Evolutionary conservation across 2,888 invertebrate species (phyloP), one percentile per base, ranked within the genome.

Genomic region (Temnothorax ravouxi): DNA sequence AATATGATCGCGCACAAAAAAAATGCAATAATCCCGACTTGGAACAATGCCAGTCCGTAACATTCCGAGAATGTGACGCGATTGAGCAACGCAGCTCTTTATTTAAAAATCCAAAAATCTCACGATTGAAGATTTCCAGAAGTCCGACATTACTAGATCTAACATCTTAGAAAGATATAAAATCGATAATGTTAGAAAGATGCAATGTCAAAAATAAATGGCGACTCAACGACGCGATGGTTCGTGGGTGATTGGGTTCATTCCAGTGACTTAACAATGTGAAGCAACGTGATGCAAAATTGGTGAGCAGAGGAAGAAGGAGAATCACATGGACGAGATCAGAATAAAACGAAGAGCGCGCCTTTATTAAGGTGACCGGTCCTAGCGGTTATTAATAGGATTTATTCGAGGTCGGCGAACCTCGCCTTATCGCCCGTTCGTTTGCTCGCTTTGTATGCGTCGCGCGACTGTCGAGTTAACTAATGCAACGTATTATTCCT

Each of bases 341-440:
- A 5, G 34, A 80, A 67, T 74, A 47, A 80, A 80, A 80, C 38
- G 25, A 47, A 25, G 79, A 71, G 25, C 71, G 41, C 29, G 54
- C 72, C 64, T 84, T 67, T 84, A 72, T 72, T 81, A 81, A 81
- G 52, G 69, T 54, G 47, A 34, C 59, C 52, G 61, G 82, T 69
- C 83, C 87, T 74, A 69, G 34, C 54, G 59, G 77, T 86, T 89
- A 89, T 90, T 88, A 86, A 90, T 90, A 85, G 86, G 84, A 89
- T 90, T 90, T 88, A 90, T 89, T 85, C 79, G 84, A 83, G 90
- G 87, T 88, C 89, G 82, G 64, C 87, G 90, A 89, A 89, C 89
- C 29, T 29, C 84, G 87, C 77, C 88, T 90, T 85, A 88, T 90
- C 89, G 89, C 54, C 54, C 59, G 84, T 86, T 87, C 80, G 83